Evolutionary conservation across 2,888 invertebrate genomes (phyloP).

Genomic region (Aleiodes alternator): DNA sequence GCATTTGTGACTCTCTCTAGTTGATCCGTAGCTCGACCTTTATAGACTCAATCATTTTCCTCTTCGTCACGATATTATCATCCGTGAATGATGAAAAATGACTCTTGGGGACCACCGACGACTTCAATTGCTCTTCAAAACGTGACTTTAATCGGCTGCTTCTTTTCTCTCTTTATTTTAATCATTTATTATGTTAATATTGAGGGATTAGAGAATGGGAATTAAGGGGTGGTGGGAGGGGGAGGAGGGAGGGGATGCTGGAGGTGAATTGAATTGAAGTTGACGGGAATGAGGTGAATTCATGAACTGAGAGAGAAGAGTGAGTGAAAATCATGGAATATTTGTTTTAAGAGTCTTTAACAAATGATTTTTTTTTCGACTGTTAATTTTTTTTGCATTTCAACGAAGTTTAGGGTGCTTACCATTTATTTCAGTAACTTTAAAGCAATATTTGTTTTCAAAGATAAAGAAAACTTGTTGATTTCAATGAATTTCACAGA

Average conservation of each 20-base stretch:
- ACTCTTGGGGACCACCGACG: conserved; percentile 19
- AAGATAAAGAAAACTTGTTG: too few relatives aligned
- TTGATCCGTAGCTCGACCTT: conserved; percentile 30
- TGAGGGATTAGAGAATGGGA: neutral
- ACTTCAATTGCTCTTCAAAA: conserved; percentile 26
- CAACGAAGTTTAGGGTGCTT: too few relatives aligned
- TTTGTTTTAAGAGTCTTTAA: too few relatives aligned
- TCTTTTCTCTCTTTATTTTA: neutral
- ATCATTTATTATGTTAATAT: neutral
- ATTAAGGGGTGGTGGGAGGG: neutral
- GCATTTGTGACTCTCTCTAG: conserved; percentile 31
- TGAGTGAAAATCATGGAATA: too few relatives aligned
- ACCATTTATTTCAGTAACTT: too few relatives aligned
- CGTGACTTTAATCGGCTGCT: conserved; percentile 10
- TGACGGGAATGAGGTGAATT: too few relatives aligned
- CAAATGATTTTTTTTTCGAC: too few relatives aligned
- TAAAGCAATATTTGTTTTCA: too few relatives aligned
- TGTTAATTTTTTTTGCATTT: neutral
- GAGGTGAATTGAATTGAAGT: too few relatives aligned
- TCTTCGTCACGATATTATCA: conserved; percentile 19
- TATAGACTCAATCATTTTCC: conserved; percentile 31
- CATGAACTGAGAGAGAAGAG: too few relatives aligned
- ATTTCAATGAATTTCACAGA: too few relatives aligned
- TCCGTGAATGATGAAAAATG: conserved; percentile 14
- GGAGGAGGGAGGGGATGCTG: neutral